phyloP scores from a whole-genome alignment of 1,140 invertebrate species.

The Babylonia areolata region DNA sequence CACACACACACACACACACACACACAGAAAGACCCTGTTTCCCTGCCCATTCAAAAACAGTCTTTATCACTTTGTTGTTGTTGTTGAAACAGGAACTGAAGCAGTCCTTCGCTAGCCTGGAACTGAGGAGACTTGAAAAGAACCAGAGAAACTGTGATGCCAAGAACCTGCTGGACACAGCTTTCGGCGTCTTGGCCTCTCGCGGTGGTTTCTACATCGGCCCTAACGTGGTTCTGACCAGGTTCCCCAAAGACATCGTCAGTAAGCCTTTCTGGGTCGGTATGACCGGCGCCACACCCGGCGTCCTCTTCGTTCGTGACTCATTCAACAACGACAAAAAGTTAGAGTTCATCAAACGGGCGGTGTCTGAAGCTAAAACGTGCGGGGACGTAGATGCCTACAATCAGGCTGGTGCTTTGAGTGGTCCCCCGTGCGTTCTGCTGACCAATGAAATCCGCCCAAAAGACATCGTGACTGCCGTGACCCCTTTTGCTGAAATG shows the following conservation, averaged over 20 bases:
- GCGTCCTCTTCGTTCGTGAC: background rate
- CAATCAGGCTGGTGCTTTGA: background rate
- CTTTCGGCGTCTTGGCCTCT: background rate
- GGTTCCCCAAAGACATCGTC: background rate
- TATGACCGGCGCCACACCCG: background rate
- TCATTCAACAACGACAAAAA: background rate
- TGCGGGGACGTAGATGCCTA: background rate
- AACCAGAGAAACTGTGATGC: background rate
- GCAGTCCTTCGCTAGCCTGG: conserved; percentile 36
- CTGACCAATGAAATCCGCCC: conserved; percentile 5
- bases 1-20: too few species aligned
- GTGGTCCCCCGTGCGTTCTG: conserved; percentile 1
- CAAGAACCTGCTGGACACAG: background rate
- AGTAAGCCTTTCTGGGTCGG: background rate
- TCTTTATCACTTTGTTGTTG: background rate
- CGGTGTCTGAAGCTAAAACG: background rate
- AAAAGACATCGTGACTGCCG: background rate
- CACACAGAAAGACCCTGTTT: too few species aligned
- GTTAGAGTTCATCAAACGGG: background rate
- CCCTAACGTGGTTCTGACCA: conserved; percentile 28
- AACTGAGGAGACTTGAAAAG: background rate
- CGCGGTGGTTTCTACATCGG: conserved; percentile 31
- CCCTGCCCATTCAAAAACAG: too few species aligned
- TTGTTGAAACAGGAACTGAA: conserved; percentile 35
- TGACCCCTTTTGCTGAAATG: conserved; percentile 23